phyloP scores from a whole-genome alignment of 2,113 vertebrate species.

The Benitochromis conjunctus region DNA sequence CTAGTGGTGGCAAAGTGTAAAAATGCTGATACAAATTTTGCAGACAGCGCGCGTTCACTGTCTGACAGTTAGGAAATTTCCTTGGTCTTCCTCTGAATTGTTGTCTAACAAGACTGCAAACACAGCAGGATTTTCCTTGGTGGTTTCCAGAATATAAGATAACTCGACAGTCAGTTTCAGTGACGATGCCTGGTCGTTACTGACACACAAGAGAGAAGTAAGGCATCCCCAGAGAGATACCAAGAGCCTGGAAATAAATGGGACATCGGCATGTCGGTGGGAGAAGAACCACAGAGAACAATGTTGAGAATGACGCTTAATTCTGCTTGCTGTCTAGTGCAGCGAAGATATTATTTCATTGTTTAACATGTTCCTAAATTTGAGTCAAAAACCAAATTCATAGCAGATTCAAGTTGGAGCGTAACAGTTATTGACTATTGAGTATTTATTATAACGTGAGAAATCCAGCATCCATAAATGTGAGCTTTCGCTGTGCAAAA shows the following conservation, averaged over 20 bases:
- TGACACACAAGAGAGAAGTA: constrained; percentile 38
- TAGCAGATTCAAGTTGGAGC: neutral
- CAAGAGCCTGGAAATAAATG: constrained; percentile 3
- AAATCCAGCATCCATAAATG: constrained; percentile 18
- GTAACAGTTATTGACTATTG: constrained; percentile 27
- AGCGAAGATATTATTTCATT: neutral
- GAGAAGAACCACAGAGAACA: constrained; percentile 73
- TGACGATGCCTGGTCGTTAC: constrained; percentile 36
- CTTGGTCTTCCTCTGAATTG: constrained; percentile 12
- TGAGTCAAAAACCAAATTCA: neutral
- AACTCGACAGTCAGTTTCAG: constrained; percentile 51
- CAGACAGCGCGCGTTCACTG: neutral
- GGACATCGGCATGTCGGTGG: constrained; percentile 78
- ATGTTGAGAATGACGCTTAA: constrained; percentile 68
- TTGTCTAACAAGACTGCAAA: constrained; percentile 26
- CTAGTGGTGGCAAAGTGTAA: neutral
- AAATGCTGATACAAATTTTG: constrained; percentile 9
- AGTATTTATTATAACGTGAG: constrained; percentile 5
- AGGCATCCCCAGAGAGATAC: constrained; percentile 12
- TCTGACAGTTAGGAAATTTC: constrained; percentile 14
- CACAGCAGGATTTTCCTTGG: constrained; percentile 36
- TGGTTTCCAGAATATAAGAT: constrained; percentile 67
- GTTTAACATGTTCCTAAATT: neutral
- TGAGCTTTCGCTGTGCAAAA: neutral
- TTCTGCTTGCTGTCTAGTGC: constrained; percentile 61